Percentiles rank a stretch among this genome's conserved stretches.
These are phyloP conservation scores for Epizoanthus illoricatus DNA, from an alignment of 92 coral and sea anemone genomes.

Conservation along the genomic window DNA sequence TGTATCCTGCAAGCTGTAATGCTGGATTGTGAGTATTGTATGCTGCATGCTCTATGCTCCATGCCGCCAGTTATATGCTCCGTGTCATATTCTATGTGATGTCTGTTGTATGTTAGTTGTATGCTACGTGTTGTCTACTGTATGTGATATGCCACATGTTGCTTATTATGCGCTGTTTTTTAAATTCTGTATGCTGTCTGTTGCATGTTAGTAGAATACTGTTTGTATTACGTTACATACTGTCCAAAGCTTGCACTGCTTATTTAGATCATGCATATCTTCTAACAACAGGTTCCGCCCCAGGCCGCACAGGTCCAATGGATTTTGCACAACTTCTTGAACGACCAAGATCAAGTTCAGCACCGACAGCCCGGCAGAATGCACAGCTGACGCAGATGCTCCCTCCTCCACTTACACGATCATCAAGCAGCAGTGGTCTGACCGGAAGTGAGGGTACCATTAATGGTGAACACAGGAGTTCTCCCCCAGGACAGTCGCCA, in stretches of 20 bases:
- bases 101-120: too few relatives aligned
- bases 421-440: conserved; percentile 52
- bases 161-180: neutral
- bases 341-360: conserved; percentile 86
- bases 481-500: conserved; percentile 74
- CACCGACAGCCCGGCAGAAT: conserved; percentile 71
- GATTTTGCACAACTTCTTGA: conserved; percentile 79
- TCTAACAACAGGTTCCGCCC: conserved; percentile 73
- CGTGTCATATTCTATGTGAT: neutral
- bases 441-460: conserved; percentile 34
- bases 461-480: conserved; percentile 44
- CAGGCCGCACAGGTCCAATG: conserved; percentile 75
- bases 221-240: neutral
- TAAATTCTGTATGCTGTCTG: neutral
- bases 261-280: conserved; percentile 7
- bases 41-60: neutral
- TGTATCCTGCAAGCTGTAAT: neutral
- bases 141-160: neutral
- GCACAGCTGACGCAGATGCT: conserved; percentile 81
- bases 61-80: neutral
- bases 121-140: neutral
- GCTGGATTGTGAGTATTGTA: neutral
- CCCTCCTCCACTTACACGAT: conserved; percentile 74
- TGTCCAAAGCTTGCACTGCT: neutral
- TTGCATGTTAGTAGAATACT: neutral